Evolutionary conservation across 2,797 vertebrate genomes (phyloP), one percentile per base, ranked within the genome.

Genomic region (Borostomias antarcticus): DNA sequence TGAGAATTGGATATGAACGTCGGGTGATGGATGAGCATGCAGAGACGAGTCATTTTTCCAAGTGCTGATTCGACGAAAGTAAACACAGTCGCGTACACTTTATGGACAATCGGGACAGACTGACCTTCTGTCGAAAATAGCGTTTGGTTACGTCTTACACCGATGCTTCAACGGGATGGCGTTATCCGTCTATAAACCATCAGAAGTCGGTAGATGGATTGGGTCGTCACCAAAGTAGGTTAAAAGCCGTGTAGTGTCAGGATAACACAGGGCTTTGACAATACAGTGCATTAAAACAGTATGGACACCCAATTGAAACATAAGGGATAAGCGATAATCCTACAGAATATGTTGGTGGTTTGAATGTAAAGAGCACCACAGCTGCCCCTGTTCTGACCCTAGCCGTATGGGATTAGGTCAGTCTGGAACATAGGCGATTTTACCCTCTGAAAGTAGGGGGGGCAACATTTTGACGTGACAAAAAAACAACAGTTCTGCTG

Each of bases 41-140:
- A 57, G 30, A 23, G 74, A 73, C 62, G 69, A 57, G 9, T 80
- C 48, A 60, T 74, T 69, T 69, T 74, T 51, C 23, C 21, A 37
- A 13, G 48, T 51, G 48, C 7, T 51, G 48, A 33, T 64, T 5
- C 11, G 25, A 51, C 64, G 52, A 40, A 43, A 68, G 62, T 37
- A 52, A 59, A 64, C 9, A 8, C 6, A 50, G 15, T 54, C 5
- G 40, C 26, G 69, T 58, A 53, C 52, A 58, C 17, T 33, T 11
- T 25, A 7, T 30, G 23, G 6, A 40, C 10, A 29, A n/a, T 15
- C 28, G 0, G 45, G 25, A 26, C 47, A 33, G 50, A 13, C 32
- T 35, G 53, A 19, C 26, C 40, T n/a, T 45, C 40, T 45, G 8
- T 45, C 13, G 8, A 5, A 45, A 45, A 45, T 45, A 45, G 40